Evolutionary conservation across 2,797 vertebrate species (phyloP).

Genomic region (Alauda arvensis): DNA sequence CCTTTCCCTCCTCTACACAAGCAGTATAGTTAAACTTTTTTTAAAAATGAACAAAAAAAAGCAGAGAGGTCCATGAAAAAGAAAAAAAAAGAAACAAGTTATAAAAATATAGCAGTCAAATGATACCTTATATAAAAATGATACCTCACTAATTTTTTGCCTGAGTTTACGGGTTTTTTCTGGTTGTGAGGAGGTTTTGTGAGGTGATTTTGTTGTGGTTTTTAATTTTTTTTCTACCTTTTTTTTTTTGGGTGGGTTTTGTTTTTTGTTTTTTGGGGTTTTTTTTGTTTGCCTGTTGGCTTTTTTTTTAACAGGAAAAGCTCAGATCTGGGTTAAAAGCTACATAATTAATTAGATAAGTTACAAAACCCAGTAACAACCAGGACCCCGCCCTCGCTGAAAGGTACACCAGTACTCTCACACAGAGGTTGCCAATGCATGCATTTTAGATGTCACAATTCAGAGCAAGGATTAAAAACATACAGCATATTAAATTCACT

Average conservation of each 20-base stretch:
- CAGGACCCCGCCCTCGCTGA: neutral
- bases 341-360: neutral
- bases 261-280: neutral
- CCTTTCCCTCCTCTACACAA: neutral
- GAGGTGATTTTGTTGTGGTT: neutral
- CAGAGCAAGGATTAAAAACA: conserved; percentile 48
- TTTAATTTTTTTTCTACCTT: neutral
- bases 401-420: neutral
- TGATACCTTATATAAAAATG: neutral
- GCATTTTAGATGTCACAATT: neutral
- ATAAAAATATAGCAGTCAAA: neutral
- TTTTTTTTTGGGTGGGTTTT: no score
- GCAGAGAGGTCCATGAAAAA: accelerated
- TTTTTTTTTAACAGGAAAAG: neutral
- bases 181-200: neutral
- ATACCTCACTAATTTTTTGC: neutral
- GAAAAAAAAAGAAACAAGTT: neutral
- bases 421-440: neutral
- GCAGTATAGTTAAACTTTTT: neutral
- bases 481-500: conserved; percentile 98
- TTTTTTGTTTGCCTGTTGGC: neutral
- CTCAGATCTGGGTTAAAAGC: neutral
- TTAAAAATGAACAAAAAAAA: neutral
- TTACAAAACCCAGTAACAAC: neutral
- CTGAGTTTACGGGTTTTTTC: accelerated